phyloP scores from a whole-genome alignment of 2,888 invertebrate species.

The Melanostoma mellinum region DNA sequence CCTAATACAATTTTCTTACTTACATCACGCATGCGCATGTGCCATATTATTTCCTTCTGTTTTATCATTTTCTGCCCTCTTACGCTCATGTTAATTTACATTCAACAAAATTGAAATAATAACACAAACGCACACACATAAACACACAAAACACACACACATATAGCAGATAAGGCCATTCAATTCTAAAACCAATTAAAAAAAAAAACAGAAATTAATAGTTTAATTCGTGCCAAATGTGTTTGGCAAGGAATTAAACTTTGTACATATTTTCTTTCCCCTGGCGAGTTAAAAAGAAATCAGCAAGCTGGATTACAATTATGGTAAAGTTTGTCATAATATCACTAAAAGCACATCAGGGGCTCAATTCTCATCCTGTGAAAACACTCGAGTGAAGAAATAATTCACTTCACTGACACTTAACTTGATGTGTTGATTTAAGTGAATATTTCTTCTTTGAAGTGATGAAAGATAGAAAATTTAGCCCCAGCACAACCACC shows the following conservation, averaged over 20 bases:
- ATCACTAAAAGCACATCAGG: constrained; percentile 45
- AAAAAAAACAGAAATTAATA: too few relatives aligned
- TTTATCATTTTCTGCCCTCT: constrained; percentile 72
- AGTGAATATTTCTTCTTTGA: too few relatives aligned
- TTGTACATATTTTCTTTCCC: constrained; percentile 68
- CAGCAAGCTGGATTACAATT: constrained; percentile 82
- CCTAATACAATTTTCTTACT: constrained; percentile 82
- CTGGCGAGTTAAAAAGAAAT: constrained; percentile 77
- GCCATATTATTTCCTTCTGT: constrained; percentile 77
- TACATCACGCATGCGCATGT: constrained; percentile 83
- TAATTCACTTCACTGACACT: too few relatives aligned
- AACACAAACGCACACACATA: constrained; percentile 44
- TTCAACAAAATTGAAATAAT: constrained; percentile 22
- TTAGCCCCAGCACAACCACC: too few relatives aligned
- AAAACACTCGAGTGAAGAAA: too few relatives aligned
- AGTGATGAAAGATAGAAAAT: too few relatives aligned
- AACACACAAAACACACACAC: background rate
- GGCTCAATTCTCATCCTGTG: background rate
- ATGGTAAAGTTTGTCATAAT: constrained; percentile 76
- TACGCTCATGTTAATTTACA: constrained; percentile 57
- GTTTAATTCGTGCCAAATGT: constrained; percentile 54
- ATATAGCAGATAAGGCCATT: constrained; percentile 42
- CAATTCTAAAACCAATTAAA: constrained; percentile 29
- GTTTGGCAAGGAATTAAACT: constrained; percentile 65
- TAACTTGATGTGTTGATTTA: too few relatives aligned